Evolutionary conservation across 1,140 invertebrate species (phyloP), one percentile per base, ranked within the genome.

Genomic region (Brachionus plicatilis): DNA sequence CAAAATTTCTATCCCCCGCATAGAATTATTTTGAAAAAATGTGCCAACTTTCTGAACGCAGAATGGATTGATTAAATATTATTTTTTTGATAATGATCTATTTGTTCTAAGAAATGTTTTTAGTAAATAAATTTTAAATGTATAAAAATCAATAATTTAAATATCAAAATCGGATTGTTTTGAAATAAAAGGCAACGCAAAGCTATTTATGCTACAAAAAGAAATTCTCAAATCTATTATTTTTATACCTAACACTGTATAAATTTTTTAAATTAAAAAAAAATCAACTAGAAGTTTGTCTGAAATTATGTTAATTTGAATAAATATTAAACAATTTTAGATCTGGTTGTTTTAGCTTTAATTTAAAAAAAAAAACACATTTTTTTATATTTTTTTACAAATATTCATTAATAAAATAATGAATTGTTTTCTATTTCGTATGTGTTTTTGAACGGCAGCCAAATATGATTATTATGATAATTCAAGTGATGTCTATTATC

Each of bases 11-110:
- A 72, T 72, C 37, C 68, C 8, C 68, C 68, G 14, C 68, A 72
- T 43, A 45, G 68, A 43, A 43, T 45, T 24, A 20, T 72, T 43
- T 72, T 72, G n/a, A 72, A 43, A 72, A 72, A 43, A 37, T 72
- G 68, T 72, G 68, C 68, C 17, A 43, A 45, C n/a, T 72, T 43
- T 43, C 17, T 72, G 17, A 72, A 72, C 43, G 68, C 68, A 20
- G 68, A 72, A 72, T 72, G 68, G 68, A 72, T 72, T 72, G 68
- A 72, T 72, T 72, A 43, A 72, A 17, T 72, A 60, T 60, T 24
- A 24, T 20, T 60, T 20, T 17, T 20, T 60, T 60, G 53, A 8
- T 60, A 60, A 60, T 60, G 53, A 60, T 60, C 53, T 60, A 60
- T 60, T 60, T 60, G 20, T 60, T 60, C 20, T 60, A 60, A 60